phyloP scores from a whole-genome alignment of 2,888 invertebrate genomes.

The Zonitis immaculata region DNA sequence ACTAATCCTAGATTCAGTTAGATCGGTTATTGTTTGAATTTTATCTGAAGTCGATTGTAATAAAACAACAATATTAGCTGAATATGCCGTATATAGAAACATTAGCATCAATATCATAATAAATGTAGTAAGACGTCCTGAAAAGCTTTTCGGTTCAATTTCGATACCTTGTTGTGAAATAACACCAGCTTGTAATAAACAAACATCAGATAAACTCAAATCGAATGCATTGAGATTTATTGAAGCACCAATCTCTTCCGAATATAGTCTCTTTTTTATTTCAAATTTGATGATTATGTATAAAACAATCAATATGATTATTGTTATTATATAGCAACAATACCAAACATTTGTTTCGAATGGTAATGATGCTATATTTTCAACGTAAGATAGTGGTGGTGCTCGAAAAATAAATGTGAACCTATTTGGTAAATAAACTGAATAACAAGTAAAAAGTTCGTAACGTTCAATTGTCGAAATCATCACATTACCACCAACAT shows the following conservation, averaged over 20 bases:
- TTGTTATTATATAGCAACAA: not conserved
- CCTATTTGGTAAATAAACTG: not conserved
- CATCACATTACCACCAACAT: constrained; percentile 49
- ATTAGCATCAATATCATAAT: constrained; percentile 43
- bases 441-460: not conserved
- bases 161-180: constrained; percentile 49
- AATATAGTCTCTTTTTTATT: not conserved
- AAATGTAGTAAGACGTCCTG: no score
- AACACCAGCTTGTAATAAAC: constrained; percentile 45
- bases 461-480: not conserved
- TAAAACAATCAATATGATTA: constrained; percentile 1
- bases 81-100: constrained; percentile 69
- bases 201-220: constrained; percentile 23
- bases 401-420: constrained; percentile 10
- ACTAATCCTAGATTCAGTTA: constrained; percentile 60
- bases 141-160: no score
- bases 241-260: not conserved
- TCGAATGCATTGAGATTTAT: not conserved
- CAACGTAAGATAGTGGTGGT: constrained; percentile 11
- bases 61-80: constrained; percentile 70
- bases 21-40: constrained; percentile 60
- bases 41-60: constrained; percentile 67
- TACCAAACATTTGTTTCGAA: constrained; percentile 12
- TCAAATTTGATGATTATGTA: constrained; percentile 5
- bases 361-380: constrained; percentile 14